Conservation (phyloP, 2,113 vertebrate species). For the Hepsetus odoe region DNA sequence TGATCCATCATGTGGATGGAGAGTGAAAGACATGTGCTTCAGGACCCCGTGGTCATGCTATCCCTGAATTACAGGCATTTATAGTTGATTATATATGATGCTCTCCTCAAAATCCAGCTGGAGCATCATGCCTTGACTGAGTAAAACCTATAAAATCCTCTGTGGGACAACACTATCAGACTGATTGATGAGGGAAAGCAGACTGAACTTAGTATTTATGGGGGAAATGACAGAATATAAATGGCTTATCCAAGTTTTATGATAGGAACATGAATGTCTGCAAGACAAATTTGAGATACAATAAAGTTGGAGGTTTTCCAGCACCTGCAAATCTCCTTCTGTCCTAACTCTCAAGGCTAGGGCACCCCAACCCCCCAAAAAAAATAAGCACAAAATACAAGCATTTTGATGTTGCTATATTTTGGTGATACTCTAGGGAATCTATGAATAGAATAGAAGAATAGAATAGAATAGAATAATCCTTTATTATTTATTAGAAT, state of each 20-base stretch:
- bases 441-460: too few relatives aligned
- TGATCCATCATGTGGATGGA: slow-evolving; percentile 36
- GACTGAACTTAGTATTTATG: not conserved
- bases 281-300: not conserved
- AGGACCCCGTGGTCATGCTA: slow-evolving; percentile 29
- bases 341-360: not conserved
- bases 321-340: not conserved
- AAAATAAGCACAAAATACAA: too few relatives aligned
- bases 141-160: not conserved
- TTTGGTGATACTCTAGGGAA: too few relatives aligned
- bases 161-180: not conserved
- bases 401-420: too few relatives aligned
- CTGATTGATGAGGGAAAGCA: not conserved
- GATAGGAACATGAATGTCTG: not conserved
- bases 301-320: slow-evolving; percentile 4
- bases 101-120: not conserved
- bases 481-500: too few relatives aligned
- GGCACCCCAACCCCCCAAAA: not conserved
- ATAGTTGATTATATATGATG: slow-evolving; percentile 25
- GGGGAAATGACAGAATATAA: not conserved
- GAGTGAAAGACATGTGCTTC: not conserved
- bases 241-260: not conserved
- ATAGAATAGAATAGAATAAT: too few relatives aligned
- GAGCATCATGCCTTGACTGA: not conserved
- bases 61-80: slow-evolving; percentile 19